These are phyloP conservation scores for Spodoptera exigua DNA, from an alignment of 2,888 invertebrate genomes.

Conservation along the genomic window DNA sequence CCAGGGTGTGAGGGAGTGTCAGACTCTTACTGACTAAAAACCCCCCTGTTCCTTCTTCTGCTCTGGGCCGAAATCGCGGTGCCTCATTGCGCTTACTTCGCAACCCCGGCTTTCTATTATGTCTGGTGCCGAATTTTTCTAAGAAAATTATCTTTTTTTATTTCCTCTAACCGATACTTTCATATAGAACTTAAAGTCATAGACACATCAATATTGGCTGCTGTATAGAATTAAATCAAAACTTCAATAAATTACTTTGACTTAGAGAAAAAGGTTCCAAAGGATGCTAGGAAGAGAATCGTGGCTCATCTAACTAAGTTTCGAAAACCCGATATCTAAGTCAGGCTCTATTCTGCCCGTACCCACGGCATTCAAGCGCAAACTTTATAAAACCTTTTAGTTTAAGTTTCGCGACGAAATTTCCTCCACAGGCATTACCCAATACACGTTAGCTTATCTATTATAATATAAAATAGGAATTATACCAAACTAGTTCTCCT, in stretches of 20 bases:
- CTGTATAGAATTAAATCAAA: constrained; percentile 28
- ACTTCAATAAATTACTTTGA: constrained; percentile 36
- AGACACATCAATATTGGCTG: constrained; percentile 9
- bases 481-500: constrained; percentile 61
- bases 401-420: constrained; percentile 56
- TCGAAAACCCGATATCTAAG: constrained; percentile 52
- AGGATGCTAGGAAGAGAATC: constrained; percentile 27
- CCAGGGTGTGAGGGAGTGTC: no score
- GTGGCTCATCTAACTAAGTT: constrained; percentile 45
- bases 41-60: no score
- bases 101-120: no score
- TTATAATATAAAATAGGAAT: constrained; percentile 68
- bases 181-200: background rate
- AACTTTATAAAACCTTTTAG: constrained; percentile 58
- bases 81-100: no score
- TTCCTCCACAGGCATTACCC: constrained; percentile 53
- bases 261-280: constrained; percentile 16
- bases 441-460: constrained; percentile 65
- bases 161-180: no score
- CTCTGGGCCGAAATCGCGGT: no score
- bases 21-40: no score
- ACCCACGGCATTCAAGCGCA: constrained; percentile 46
- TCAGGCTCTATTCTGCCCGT: constrained; percentile 37
- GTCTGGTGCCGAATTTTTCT: no score
- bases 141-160: no score